Evolutionary conservation across 1,140 invertebrate species (phyloP), one percentile per base, ranked within the genome.

Genomic region (Zophobas morio): DNA sequence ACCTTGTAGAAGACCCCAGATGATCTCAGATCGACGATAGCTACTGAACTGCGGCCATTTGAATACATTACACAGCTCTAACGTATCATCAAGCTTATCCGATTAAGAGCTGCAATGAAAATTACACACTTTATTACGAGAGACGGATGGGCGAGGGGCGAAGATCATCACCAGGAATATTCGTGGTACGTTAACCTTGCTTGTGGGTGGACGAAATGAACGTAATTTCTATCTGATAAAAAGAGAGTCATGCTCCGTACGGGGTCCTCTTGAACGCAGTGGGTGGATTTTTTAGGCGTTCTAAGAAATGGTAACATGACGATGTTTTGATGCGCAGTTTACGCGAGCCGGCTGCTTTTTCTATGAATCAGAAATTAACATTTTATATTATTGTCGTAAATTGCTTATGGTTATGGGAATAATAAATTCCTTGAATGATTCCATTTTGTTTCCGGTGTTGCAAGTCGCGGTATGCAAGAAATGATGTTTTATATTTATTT

Each of bases 21-120:
- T 72, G 70, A 72, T 72, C 70, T 72, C 40, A 72, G 70, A 72
- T 72, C 39, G 47, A 2, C 47, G 70, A 51, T 72, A 40, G 70
- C 70, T 56, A 51, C 70, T 72, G 70, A 51, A 72, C 70, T 72
- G 51, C 70, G 47, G 70, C 70, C 70, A 72, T 72, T 72, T 72
- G 70, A 72, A 72, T 72, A 56, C 70, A 72, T 72, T 53, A 66
- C 60, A 66, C 33, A 42, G 39, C 37, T 66, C 60, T 66, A 66
- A 66, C 60, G 39, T 66, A 66, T 66, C 60, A 66, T 66, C 60
- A 66, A 39, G 60, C 60, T 66, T 66, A 66, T 66, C 60, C 60
- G 60, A 66, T 60, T 36, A 60, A 60, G 56, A 60, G 35, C 42
- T 66, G 60, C 60, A 66, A 66, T 66, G 60, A 39, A 42, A 42